Percentiles rank a stretch among this genome's conserved stretches.
Evolutionary conservation across 2,797 vertebrate species (phyloP).

Genomic region (Pangasius krempfi): DNA sequence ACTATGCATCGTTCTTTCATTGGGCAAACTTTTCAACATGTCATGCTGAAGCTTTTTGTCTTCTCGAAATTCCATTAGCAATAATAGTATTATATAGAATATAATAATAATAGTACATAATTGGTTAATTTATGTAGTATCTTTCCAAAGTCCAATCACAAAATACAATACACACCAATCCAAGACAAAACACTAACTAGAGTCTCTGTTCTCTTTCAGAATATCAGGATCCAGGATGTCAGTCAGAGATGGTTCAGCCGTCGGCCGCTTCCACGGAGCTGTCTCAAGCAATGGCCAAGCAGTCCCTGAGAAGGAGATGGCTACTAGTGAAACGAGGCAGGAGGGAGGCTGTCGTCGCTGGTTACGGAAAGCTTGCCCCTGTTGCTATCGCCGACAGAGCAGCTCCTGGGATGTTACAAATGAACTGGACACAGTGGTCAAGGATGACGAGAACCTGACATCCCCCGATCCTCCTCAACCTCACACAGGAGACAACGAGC

Average conservation of each 20-base stretch:
- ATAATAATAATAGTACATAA: not conserved
- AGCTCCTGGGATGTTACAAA: conserved; percentile 64
- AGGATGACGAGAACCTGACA: not conserved
- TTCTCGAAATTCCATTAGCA: not conserved
- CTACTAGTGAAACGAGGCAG: conserved; percentile 57
- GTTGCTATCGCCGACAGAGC: conserved; percentile 69
- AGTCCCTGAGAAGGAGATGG: conserved; percentile 61
- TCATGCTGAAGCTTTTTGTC: not conserved
- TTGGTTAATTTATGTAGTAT: not conserved
- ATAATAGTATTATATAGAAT: not conserved
- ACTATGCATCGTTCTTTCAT: not conserved
- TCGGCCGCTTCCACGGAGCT: conserved; percentile 73
- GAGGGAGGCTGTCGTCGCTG: conserved; percentile 68
- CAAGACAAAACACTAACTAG: not conserved
- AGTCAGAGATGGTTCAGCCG: conserved; percentile 61
- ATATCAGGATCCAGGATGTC: conserved; percentile 72
- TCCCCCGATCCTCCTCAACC: conserved; percentile 52
- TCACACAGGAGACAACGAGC: conserved; percentile 66
- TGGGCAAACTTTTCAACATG: too few relatives aligned
- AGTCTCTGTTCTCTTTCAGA: conserved; percentile 53
- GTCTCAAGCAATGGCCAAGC: conserved; percentile 64
- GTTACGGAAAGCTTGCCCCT: conserved; percentile 71
- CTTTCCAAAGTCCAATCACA: not conserved
- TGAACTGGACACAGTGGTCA: conserved; percentile 54
- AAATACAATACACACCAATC: not conserved